Evolutionary conservation across 2,888 invertebrate species (phyloP), one percentile per base, ranked within the genome.

Genomic region (Podabrus alpinus): DNA sequence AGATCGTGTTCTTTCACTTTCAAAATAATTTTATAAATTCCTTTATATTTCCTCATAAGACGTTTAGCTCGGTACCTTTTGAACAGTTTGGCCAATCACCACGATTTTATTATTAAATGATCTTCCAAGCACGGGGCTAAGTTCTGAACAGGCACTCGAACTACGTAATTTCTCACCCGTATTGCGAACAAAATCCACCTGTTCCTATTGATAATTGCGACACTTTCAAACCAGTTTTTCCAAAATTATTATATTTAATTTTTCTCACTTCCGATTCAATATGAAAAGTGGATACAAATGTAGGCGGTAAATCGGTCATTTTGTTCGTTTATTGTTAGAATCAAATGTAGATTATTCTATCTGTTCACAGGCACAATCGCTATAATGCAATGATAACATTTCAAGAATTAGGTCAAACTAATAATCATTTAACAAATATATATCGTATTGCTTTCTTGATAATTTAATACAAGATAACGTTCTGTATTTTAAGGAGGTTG

Each of bases 131-230:
- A n/a, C n/a, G n/a, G n/a, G n/a, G n/a, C n/a, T n/a, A n/a, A n/a
- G n/a, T n/a, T 3, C 5, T 59, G 59, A 11, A 59, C 13, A 13
- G 3, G 59, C 59, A 3, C n/a, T n/a, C n/a, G 5, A 3, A 19
- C 4, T 19, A 19, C 2, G 19, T 19, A 29, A 13, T 19, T 25
- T 9, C 88, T 86, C 89, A 94, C 94, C 94, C 94, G 86, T 94
- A 95, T 82, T 92, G 90, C 76, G 90, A 89, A 80, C 93, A 93
- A 77, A 95, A 91, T 3, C 93, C 90, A 11, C 92, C 95, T 66
- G 94, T 92, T n/a, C 95, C 96, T 59, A 95, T 86, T 29, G 94
- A 91, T 62, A 96, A 83, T 82, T 91, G 90, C 2, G 95, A 95
- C 21, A 95, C 88, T 75, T 89, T 85, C 79, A 96, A 85, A 59